These are phyloP conservation scores for Coryphaenoides rupestris DNA, from an alignment of 2,113 vertebrate species.

Conservation along the genomic window DNA sequence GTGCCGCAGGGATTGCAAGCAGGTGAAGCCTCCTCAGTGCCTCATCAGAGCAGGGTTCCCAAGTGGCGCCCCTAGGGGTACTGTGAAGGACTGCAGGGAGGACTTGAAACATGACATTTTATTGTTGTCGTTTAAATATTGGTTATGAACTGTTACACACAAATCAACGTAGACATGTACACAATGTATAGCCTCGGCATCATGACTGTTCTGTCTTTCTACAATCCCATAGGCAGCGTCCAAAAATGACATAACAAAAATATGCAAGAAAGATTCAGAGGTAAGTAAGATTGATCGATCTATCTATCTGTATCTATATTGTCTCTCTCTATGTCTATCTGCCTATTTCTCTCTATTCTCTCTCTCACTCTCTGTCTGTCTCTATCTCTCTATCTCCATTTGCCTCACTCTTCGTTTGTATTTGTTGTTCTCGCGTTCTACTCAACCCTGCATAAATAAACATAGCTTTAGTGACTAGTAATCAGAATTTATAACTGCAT, in stretches of 20 bases:
- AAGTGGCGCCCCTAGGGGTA: too few species aligned
- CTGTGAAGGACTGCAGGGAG: too few species aligned
- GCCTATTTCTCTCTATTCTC: too few species aligned
- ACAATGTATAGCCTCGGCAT: not conserved
- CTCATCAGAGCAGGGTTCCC: too few species aligned
- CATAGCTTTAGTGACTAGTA: not conserved
- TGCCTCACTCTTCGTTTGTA: too few species aligned
- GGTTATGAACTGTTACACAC: not conserved
- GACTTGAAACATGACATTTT: too few species aligned
- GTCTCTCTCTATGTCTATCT: too few species aligned
- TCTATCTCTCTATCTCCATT: too few species aligned
- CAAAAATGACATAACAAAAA: conserved; percentile 89
- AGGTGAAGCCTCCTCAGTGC: conserved; percentile 70
- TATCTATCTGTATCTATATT: too few species aligned
- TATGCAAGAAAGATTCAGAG: conserved; percentile 96
- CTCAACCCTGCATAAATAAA: not conserved
- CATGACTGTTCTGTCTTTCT: conserved; percentile 1
- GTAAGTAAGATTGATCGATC: conserved; percentile 71
- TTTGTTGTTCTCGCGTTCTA: too few species aligned
- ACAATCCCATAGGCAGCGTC: conserved; percentile 83
- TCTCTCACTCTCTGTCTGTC: too few species aligned
- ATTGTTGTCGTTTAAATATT: not conserved
- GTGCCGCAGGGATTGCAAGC: conserved; percentile 90
- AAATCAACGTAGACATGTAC: not conserved
- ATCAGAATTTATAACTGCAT: not conserved